These are phyloP conservation scores for Malthinus seriepunctatus DNA, from an alignment of 2,888 invertebrate species.

Conservation along the genomic window DNA sequence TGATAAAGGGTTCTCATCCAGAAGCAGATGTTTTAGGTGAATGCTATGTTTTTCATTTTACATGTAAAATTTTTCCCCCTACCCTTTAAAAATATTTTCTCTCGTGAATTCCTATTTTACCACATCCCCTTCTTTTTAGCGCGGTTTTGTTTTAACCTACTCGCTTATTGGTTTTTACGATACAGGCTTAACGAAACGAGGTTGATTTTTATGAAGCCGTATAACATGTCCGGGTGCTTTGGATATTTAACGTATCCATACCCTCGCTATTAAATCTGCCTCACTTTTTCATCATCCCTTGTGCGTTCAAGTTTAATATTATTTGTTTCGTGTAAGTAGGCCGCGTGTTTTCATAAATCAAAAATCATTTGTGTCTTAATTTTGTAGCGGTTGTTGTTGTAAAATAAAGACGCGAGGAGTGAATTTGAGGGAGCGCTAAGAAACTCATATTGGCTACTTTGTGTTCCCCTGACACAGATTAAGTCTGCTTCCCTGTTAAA, in stretches of 20 bases:
- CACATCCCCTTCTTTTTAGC: slow-evolving; percentile 34
- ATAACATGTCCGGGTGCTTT: slow-evolving; percentile 30
- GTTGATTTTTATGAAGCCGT: slow-evolving; percentile 35
- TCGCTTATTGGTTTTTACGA: slow-evolving; percentile 39
- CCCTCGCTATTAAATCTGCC: slow-evolving; percentile 19
- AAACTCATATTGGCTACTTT: slow-evolving; percentile 56
- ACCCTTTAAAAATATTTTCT: slow-evolving; percentile 31
- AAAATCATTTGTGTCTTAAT: slow-evolving; percentile 51
- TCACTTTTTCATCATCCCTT: slow-evolving; percentile 20
- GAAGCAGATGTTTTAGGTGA: slow-evolving; percentile 26
- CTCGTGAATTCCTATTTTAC: slow-evolving; percentile 33
- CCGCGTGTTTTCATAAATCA: slow-evolving; percentile 47
- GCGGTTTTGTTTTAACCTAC: slow-evolving; percentile 39
- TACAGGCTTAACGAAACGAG: slow-evolving; percentile 30
- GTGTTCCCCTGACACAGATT: slow-evolving; percentile 62
- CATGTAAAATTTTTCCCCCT: slow-evolving; percentile 30
- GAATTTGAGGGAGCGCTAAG: slow-evolving; percentile 39
- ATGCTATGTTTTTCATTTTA: slow-evolving; percentile 27
- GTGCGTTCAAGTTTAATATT: slow-evolving; percentile 12
- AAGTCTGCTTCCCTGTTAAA: slow-evolving; percentile 61
- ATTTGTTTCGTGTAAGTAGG: slow-evolving; percentile 33
- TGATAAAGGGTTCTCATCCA: slow-evolving; percentile 28
- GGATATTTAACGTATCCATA: slow-evolving; percentile 24
- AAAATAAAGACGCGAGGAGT: slow-evolving; percentile 10
- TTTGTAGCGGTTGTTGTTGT: slow-evolving; percentile 39